Base-by-base conservation (phyloP, 2,113 vertebrate species). In the Smithornis capensis region DNA sequence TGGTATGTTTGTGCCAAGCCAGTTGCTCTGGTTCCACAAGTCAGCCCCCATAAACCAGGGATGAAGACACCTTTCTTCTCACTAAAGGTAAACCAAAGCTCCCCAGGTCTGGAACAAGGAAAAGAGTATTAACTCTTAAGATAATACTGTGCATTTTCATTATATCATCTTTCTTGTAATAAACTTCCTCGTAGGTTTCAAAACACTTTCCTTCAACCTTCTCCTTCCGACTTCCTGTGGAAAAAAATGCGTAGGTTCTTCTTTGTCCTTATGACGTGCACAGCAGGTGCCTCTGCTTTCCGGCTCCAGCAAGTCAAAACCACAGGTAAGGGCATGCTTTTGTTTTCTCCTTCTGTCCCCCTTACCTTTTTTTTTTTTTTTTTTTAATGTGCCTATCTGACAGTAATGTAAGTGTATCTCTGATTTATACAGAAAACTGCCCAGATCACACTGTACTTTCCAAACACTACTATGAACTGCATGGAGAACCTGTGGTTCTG, bases 401-500 rank as follows among this genome's bases (percentile, higher is more conserved):
- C n/a, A 86, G n/a, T 92, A 95, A 95, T 59, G 28, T 53, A 78
- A 89, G 89, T 92, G 52, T 80, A n/a, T 95, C 71, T 96, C 70
- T 97, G 71, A 82, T 95, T 60, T 92, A 70, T 49, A 10, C 40
- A 96, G 97, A 95, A 71, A 95, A 90, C 73, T 98, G 98, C 86
- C 45, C 42, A 47, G 96, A 97, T 47, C 96, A 70, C 42, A 98
- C 95, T 13, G 93, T 94, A 37, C 81, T 94, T 94, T 95, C 60
- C 81, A 95, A 97, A 88, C 85, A 67, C 6, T 96, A 94, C 60
- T 83, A 97, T 93, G 95, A 90, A 50, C 40, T 98, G 82, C 97
- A 98, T 95, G 98, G 98, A 19, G 98, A 99, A 55, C 98, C 99
- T 4, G 96, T 98, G 60, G 96, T 98, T 84, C 97, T 99, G 86